Conservation (phyloP, 2,888 invertebrate genomes). For the Diarsia rubi region DNA sequence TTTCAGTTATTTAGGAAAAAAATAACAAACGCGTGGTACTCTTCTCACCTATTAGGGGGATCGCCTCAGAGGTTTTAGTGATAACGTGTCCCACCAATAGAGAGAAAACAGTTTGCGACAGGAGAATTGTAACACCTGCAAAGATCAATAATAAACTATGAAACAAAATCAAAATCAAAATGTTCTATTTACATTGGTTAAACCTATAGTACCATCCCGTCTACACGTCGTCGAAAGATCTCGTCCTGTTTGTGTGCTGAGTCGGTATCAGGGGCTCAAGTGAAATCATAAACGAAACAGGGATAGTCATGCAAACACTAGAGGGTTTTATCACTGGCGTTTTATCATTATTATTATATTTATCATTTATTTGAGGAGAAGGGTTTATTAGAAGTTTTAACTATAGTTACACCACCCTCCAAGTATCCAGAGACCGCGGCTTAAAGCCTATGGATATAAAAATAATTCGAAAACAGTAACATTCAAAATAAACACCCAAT, state of each 20-base stretch:
- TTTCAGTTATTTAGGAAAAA: constrained; percentile 68
- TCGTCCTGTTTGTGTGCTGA: constrained; percentile 88
- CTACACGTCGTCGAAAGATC: constrained; percentile 70
- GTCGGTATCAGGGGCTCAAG: constrained; percentile 88
- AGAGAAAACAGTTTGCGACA: constrained; percentile 99
- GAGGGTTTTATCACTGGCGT: constrained; percentile 74
- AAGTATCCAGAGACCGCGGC: constrained; percentile 82
- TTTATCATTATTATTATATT: constrained; percentile 69
- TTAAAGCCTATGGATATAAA: constrained; percentile 52
- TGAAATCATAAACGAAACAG: constrained; percentile 87
- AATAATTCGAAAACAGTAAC: constrained; percentile 56
- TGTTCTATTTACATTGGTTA: constrained; percentile 75
- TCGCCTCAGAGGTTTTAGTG: constrained; percentile 99
- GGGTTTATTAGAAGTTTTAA: constrained; percentile 62
- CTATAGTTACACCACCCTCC: constrained; percentile 83
- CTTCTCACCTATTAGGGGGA: constrained; percentile 98
- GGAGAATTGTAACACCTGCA: constrained; percentile 99
- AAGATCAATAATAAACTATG: constrained; percentile 92
- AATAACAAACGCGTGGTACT: constrained; percentile 74
- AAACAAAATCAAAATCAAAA: constrained; percentile 76
- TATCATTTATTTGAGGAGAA: constrained; percentile 64
- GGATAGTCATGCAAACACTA: constrained; percentile 86
- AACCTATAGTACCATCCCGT: constrained; percentile 74
- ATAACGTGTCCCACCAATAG: constrained; percentile 99
- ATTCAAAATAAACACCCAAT: constrained; percentile 74